Evolutionary conservation across 2,888 invertebrate species (phyloP).

Genomic region (Folsomia candida): DNA sequence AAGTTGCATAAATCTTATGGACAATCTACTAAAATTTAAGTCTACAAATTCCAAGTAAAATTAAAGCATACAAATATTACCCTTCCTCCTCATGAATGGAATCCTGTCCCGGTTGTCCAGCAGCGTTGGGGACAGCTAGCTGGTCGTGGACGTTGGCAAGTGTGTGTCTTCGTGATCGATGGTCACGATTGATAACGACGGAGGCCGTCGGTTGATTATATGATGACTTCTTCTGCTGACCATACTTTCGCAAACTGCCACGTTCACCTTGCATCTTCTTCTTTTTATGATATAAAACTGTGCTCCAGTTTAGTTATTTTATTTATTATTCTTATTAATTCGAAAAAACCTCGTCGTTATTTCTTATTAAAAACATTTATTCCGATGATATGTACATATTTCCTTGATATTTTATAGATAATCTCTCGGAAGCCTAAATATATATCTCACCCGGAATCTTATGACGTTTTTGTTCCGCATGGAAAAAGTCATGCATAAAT

Average conservation of each 20-base stretch:
- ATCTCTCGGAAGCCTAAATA: no score
- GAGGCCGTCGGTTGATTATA: constrained; percentile 1
- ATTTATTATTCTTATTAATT: not conserved
- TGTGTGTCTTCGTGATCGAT: constrained; percentile 82
- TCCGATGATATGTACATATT: no score
- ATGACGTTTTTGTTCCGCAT: not conserved
- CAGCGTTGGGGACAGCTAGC: constrained; percentile 17
- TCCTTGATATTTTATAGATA: no score
- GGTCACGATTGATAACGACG: not conserved
- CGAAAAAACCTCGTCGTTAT: no score
- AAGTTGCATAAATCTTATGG: no score
- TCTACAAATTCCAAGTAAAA: no score
- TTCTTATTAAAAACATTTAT: no score
- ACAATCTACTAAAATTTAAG: no score
- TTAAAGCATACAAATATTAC: no score
- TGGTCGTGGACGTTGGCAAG: constrained; percentile 73
- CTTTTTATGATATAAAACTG: not conserved
- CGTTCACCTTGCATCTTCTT: constrained; percentile 81
- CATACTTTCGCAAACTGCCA: constrained; percentile 67
- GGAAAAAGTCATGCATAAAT: not conserved
- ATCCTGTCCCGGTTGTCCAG: not conserved
- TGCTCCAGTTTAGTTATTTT: not conserved
- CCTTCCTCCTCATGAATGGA: not conserved
- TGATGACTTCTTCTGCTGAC: not conserved
- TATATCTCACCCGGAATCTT: not conserved